Conservation (phyloP, 2,888 invertebrate species). For the Alentia gelatinosa region DNA sequence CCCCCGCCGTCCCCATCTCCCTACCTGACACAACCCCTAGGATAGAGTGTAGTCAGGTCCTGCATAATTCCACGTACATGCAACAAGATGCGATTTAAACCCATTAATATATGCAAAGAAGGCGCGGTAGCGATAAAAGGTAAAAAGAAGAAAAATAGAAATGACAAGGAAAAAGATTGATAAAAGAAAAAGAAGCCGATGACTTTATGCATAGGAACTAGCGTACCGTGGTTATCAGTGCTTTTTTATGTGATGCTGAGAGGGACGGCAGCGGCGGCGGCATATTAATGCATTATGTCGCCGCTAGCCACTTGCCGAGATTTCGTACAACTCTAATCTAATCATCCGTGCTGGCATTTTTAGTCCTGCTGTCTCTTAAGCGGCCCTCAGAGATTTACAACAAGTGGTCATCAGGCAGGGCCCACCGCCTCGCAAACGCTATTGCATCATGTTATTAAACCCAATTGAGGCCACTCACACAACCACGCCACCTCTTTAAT, state of each 20-base stretch:
- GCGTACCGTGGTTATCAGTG: neutral
- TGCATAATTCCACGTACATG: too few species aligned
- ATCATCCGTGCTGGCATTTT: neutral
- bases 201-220: conserved; percentile 31
- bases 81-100: neutral
- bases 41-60: too few species aligned
- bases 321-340: neutral
- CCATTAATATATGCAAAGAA: neutral
- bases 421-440: neutral
- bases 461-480: neutral
- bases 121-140: neutral
- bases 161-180: too few species aligned
- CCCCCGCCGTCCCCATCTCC: too few species aligned
- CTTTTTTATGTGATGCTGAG: neutral
- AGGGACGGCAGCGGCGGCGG: neutral
- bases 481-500: neutral
- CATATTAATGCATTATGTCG: conserved; percentile 8
- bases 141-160: too few species aligned
- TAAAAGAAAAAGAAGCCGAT: neutral
- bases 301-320: neutral
- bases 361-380: neutral
- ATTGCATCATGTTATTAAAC: conserved; percentile 45
- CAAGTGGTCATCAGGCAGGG: conserved; percentile 42
- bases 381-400: neutral
- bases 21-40: too few species aligned